Conservation (phyloP, 37 sponge, comb jelly and placozoan genomes). For the Lycopodina hypogea region DNA sequence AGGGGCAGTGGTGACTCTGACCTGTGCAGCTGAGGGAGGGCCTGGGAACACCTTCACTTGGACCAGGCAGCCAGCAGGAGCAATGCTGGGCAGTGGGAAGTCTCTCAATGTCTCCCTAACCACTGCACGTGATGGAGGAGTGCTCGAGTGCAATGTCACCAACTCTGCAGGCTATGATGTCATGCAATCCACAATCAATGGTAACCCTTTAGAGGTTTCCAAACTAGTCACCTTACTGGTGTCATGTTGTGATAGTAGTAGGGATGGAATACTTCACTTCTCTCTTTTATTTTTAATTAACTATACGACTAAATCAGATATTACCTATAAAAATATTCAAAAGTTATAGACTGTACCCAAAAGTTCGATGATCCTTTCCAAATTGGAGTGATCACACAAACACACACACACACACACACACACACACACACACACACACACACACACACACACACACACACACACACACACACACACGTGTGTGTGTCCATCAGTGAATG, state of each 20-base stretch:
- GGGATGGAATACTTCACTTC: not conserved
- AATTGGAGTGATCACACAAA: too few relatives aligned
- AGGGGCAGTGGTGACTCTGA: conserved; percentile 8
- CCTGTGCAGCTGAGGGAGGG: conserved; percentile 57
- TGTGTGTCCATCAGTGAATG: too few relatives aligned
- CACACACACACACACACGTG: too few relatives aligned
- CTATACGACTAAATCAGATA: not conserved
- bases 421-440: too few relatives aligned
- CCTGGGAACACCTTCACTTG: conserved; percentile 57
- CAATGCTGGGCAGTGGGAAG: not conserved
- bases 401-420: too few relatives aligned
- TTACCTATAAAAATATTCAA: too few relatives aligned
- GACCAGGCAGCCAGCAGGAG: conserved; percentile 5
- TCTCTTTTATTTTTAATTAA: not conserved
- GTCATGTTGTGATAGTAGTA: too few relatives aligned
- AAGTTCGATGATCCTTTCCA: too few relatives aligned
- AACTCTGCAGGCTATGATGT: conserved; percentile 36
- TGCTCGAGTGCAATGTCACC: conserved; percentile 11
- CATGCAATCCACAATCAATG: not conserved
- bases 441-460: too few relatives aligned
- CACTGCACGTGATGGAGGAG: not conserved
- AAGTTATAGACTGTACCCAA: too few relatives aligned
- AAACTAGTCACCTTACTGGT: too few relatives aligned
- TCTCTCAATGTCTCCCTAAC: not conserved
- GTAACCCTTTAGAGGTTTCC: not conserved